phyloP scores from a whole-genome alignment of 53 echinoderm and acorn worm species.

The Holothuria scabra region DNA sequence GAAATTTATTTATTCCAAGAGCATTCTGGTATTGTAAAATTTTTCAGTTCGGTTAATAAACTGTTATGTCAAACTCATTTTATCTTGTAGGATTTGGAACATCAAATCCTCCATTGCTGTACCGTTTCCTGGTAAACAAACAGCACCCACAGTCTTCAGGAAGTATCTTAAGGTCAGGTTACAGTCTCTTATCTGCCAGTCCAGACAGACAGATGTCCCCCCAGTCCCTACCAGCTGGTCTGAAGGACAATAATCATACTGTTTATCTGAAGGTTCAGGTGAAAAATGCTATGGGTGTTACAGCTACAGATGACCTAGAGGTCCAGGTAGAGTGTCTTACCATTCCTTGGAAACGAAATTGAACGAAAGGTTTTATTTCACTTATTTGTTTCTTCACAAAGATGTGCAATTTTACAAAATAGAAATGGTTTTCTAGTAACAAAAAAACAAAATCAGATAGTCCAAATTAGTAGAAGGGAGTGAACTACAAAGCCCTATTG shows the following conservation, averaged over 20 bases:
- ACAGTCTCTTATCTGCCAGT: slow-evolving; percentile 67
- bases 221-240: slow-evolving; percentile 60
- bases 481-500: no score
- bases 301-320: slow-evolving; percentile 43
- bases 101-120: slow-evolving; percentile 1
- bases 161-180: background rate
- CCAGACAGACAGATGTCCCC: slow-evolving; percentile 65
- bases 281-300: slow-evolving; percentile 65
- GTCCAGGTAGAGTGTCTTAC: slow-evolving; percentile 49
- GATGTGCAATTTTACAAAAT: no score
- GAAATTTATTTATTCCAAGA: no score
- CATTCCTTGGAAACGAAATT: no score
- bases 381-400: no score
- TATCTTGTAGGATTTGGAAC: slow-evolving; percentile 6
- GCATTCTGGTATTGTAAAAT: no score
- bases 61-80: background rate
- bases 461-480: no score
- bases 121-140: slow-evolving; percentile 37
- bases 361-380: no score
- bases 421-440: no score
- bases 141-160: background rate
- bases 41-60: background rate
- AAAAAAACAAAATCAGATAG: no score
- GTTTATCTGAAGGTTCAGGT: slow-evolving; percentile 69
- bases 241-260: slow-evolving; percentile 39